These are phyloP conservation scores for Coecobrya sp. DNA, from an alignment of 2,888 invertebrate genomes.

Conservation along the genomic window DNA sequence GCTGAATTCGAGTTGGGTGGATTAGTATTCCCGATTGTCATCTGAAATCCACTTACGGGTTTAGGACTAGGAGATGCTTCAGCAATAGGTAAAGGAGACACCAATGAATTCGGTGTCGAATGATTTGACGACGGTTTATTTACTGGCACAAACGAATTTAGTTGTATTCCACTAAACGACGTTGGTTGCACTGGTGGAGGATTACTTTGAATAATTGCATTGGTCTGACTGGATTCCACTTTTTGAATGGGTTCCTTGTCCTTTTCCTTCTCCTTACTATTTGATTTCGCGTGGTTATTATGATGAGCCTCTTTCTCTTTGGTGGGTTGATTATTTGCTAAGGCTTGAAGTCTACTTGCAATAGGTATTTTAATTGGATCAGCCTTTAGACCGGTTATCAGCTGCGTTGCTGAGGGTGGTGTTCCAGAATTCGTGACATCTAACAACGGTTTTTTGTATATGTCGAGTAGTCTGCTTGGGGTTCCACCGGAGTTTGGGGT, in stretches of 20 bases:
- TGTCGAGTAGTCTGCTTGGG: slow-evolving; percentile 88
- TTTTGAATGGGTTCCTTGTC: slow-evolving; percentile 25
- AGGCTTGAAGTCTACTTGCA: slow-evolving; percentile 84
- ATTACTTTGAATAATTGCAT: slow-evolving; percentile 42
- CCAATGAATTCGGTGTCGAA: slow-evolving; percentile 84
- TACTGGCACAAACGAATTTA: slow-evolving; percentile 82
- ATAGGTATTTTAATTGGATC: slow-evolving; percentile 84
- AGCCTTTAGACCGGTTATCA: slow-evolving; percentile 80
- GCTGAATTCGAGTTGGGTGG: slow-evolving; percentile 8
- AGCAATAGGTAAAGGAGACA: slow-evolving; percentile 80
- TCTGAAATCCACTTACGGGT: slow-evolving; percentile 57
- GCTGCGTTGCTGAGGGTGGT: slow-evolving; percentile 77
- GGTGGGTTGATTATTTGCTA: slow-evolving; percentile 77
- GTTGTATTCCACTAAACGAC: slow-evolving; percentile 82
- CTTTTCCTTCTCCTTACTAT: slow-evolving; percentile 74
- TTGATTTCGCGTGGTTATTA: slow-evolving; percentile 45
- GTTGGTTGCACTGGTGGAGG: slow-evolving; percentile 68
- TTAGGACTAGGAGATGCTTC: slow-evolving; percentile 77
- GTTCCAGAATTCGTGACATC: slow-evolving; percentile 81
- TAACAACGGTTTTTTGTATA: slow-evolving; percentile 85
- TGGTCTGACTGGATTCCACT: slow-evolving; percentile 47
- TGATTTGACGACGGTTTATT: slow-evolving; percentile 83
- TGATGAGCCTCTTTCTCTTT: slow-evolving; percentile 37
- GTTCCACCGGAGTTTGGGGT: slow-evolving; percentile 88
- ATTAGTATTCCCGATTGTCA: slow-evolving; percentile 71